Conservation (phyloP, 2,888 invertebrate species). For the Drosophila hamatofila region DNA sequence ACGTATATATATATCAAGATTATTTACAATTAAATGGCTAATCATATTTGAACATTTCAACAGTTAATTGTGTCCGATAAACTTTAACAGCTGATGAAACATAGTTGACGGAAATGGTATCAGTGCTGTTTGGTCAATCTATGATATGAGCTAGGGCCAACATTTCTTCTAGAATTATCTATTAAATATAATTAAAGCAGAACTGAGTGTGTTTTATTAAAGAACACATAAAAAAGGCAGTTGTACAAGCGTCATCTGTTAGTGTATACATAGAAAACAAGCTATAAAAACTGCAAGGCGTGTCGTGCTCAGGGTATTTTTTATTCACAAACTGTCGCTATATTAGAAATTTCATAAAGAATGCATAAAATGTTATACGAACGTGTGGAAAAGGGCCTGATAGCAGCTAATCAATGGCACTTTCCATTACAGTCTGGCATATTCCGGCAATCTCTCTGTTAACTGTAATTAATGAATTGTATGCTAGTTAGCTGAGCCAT, state of each 20-base stretch:
- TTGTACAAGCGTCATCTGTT: not conserved
- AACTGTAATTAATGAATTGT: slow-evolving; percentile 67
- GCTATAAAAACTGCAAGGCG: no score
- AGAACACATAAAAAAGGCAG: not conserved
- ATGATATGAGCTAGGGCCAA: not conserved
- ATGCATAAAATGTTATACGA: not conserved
- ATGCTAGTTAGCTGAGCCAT: slow-evolving; percentile 32
- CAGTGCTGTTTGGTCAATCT: not conserved
- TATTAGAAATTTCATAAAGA: not conserved
- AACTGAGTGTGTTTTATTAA: not conserved
- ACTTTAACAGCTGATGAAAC: no score
- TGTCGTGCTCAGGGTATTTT: no score
- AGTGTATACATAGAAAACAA: no score
- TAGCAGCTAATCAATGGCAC: not conserved
- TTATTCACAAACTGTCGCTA: no score
- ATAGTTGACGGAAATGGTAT: not conserved
- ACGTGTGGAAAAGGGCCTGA: not conserved
- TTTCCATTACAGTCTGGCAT: not conserved
- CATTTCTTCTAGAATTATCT: not conserved
- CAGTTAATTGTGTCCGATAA: no score
- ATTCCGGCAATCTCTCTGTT: not conserved
- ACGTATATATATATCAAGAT: no score
- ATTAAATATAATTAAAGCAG: not conserved
- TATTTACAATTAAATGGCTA: no score
- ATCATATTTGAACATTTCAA: no score